Base-by-base conservation (phyloP, 2,888 invertebrate species). In the Heteropelma amictum region DNA sequence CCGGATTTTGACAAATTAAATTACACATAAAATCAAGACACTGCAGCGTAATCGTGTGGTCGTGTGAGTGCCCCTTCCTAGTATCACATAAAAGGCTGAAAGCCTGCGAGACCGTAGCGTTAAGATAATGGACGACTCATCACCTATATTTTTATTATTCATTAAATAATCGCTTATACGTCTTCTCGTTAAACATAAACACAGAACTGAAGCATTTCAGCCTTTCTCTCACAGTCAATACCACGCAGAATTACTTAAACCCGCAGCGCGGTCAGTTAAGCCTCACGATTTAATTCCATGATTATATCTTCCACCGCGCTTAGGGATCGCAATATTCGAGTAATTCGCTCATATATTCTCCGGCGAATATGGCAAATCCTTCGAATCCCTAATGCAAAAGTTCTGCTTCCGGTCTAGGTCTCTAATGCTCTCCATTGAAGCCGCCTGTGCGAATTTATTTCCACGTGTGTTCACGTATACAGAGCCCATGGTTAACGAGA, bases 261-360 rank as follows among this genome's bases (percentile, higher is more conserved):
- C 72, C 76, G 78, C 61, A n/a, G n/a, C 71, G 65, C 65, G 54
- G 76, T 79, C 76, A 77, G 77, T 78, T 76, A 73, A 78, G 58
- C 77, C 76, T 78, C 65, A 74, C 65, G 77, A 79, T 80, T 81
- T 81, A 82, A 82, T 81, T 76, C 75, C 64, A 56, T 72, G 78
- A 80, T 80, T 81, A 82, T 82, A n/a, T n/a, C n/a, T 79, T 77
- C 68, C 54, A 60, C 60, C 51, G 69, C 49, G 63, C 61, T 77
- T 73, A 60, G 75, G 76, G 76, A 76, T 75, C 76, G 68, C 64
- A 69, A 77, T 68, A 70, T 54, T 47, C 60, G 60, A 45, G 33
- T 56, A 63, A 54, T 33, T 54, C 54, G 17, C 54, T 54, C 45
- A 12, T 33, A 54, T 21, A 30, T 60, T 61, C 61, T 33, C 63